Evolutionary conservation across 2,888 invertebrate species (phyloP).

Genomic region (Stomorhina lunata): DNA sequence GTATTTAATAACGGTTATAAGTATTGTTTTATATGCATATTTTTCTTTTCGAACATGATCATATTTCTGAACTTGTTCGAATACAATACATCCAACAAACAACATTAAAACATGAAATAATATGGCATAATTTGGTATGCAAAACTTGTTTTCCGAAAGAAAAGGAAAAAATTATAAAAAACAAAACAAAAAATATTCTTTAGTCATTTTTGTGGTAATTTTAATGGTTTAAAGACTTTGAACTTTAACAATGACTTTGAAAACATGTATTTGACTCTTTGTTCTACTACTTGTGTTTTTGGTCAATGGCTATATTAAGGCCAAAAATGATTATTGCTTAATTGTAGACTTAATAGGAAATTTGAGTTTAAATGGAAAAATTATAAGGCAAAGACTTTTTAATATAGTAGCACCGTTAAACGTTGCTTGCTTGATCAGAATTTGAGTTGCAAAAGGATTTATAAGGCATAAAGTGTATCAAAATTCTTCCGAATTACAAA

Average conservation of each 20-base stretch:
- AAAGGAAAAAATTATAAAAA: no score
- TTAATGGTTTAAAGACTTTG: conserved; percentile 25
- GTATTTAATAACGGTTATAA: conserved; percentile 51
- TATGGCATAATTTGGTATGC: conserved; percentile 33
- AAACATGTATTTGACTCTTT: neutral
- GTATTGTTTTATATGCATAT: conserved; percentile 10
- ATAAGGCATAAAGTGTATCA: no score
- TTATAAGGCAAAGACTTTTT: no score
- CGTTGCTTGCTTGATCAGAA: no score
- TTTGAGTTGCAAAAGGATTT: no score
- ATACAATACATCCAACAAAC: conserved; percentile 3
- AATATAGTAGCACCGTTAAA: no score
- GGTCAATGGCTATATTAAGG: conserved; percentile 12
- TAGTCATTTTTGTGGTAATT: conserved; percentile 39
- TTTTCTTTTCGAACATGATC: conserved; percentile 10
- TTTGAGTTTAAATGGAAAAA: neutral
- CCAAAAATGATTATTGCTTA: neutral
- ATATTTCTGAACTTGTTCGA: conserved; percentile 35
- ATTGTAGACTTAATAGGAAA: neutral
- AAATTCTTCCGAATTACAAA: no score
- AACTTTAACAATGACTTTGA: conserved; percentile 41
- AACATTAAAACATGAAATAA: conserved; percentile 2
- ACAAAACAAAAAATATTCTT: conserved; percentile 17
- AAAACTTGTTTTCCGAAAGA: conserved; percentile 39
- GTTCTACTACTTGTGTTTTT: neutral